Conservation (phyloP, 2,113 vertebrate species). For the Pachypanchax playfairii region DNA sequence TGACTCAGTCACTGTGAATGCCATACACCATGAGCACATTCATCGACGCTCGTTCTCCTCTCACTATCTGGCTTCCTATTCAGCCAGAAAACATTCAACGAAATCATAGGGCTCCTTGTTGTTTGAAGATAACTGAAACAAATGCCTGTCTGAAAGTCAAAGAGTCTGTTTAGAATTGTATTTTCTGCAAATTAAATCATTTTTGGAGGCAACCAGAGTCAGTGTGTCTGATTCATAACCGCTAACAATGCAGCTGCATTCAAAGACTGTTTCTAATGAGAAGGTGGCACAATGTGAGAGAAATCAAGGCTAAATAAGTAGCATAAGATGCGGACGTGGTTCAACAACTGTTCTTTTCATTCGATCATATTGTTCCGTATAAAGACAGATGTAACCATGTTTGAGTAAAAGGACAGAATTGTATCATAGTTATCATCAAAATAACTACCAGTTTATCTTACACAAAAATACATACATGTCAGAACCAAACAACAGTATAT, state of each 20-base stretch:
- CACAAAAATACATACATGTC: too few species aligned
- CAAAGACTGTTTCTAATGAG: background rate
- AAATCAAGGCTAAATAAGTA: constrained; percentile 40
- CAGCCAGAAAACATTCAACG: constrained; percentile 40
- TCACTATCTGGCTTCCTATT: constrained; percentile 42
- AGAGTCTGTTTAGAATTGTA: constrained; percentile 53
- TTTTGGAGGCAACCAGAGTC: constrained; percentile 34
- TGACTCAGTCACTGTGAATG: constrained; percentile 45
- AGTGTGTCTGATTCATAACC: constrained; percentile 27
- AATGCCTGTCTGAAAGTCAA: constrained; percentile 52
- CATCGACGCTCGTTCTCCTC: background rate
- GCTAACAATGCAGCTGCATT: constrained; percentile 19
- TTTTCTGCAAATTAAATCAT: constrained; percentile 37
- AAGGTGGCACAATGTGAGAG: constrained; percentile 13
- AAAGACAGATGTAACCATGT: background rate
- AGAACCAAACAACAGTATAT: too few species aligned
- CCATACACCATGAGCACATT: constrained; percentile 32
- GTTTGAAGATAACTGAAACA: constrained; percentile 56
- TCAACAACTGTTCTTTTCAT: background rate
- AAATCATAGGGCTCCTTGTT: constrained; percentile 32
- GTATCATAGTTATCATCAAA: background rate
- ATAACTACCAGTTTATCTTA: too few species aligned
- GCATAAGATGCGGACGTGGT: background rate
- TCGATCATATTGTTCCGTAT: background rate
- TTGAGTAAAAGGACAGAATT: background rate